Evolutionary conservation across 1,140 invertebrate species (phyloP).

Genomic region (Drosophila pallidifrons): DNA sequence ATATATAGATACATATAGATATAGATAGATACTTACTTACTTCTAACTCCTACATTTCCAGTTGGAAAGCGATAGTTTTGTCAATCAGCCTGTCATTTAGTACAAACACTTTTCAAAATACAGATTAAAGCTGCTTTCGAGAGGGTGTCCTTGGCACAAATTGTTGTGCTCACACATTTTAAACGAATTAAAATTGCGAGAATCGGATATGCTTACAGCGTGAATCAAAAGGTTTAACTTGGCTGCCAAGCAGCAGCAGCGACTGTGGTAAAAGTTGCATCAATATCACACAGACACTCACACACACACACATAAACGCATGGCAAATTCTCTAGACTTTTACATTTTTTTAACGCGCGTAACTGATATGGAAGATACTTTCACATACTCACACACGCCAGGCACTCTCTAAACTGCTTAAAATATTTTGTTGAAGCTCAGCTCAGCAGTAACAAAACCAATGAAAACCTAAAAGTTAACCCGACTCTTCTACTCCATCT

Average conservation of each 20-base stretch:
- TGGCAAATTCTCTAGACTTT: slow-evolving; percentile 37
- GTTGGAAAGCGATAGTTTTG: no score
- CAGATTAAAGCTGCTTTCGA: background rate
- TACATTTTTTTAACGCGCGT: slow-evolving; percentile 23
- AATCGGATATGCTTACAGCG: slow-evolving; percentile 60
- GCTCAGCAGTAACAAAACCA: slow-evolving; percentile 66
- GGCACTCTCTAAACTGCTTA: slow-evolving; percentile 78
- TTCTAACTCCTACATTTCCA: no score
- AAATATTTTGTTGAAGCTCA: slow-evolving; percentile 78
- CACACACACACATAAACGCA: slow-evolving; percentile 21
- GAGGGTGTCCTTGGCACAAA: background rate
- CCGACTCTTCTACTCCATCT: background rate
- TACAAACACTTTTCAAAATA: no score
- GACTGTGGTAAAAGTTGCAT: slow-evolving; percentile 45
- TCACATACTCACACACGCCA: slow-evolving; percentile 27
- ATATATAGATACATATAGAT: no score
- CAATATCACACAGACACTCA: slow-evolving; percentile 32
- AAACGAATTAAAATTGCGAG: slow-evolving; percentile 63
- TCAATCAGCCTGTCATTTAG: no score
- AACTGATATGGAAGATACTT: slow-evolving; percentile 67
- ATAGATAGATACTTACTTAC: no score
- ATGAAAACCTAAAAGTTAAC: slow-evolving; percentile 69
- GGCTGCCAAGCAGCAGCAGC: slow-evolving; percentile 8
- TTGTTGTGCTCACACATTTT: slow-evolving; percentile 35
- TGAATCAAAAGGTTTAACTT: slow-evolving; percentile 62